A percentile compares a stretch with the other conserved stretches of the same genome.
These are phyloP conservation scores for Tricholaema leucomelas DNA, from an alignment of 2,113 vertebrate species.

Conservation along the genomic window DNA sequence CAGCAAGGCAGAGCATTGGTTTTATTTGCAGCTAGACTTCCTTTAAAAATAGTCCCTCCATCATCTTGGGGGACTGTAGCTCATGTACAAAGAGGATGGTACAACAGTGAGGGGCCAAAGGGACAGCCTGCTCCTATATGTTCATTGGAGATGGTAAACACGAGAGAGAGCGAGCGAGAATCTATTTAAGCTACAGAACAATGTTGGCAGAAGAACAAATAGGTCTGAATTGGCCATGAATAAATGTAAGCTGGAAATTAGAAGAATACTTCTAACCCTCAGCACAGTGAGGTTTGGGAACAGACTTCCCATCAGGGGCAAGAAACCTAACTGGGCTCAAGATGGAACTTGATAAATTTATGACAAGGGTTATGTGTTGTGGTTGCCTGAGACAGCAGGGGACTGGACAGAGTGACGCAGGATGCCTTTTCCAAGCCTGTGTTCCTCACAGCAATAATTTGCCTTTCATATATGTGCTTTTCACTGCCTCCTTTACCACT, in stretches of 20 bases:
- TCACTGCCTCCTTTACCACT: not conserved
- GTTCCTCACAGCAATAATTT: conserved; percentile 49
- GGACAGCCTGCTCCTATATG: conserved; percentile 53
- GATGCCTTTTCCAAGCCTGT: conserved; percentile 32
- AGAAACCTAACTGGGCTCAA: conserved; percentile 44
- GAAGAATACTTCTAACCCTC: conserved; percentile 65
- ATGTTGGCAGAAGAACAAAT: conserved; percentile 71
- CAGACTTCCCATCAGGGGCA: conserved; percentile 23
- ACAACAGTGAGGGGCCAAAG: conserved; percentile 13
- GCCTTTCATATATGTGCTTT: conserved; percentile 36
- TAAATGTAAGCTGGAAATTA: conserved; percentile 61
- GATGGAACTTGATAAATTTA: conserved; percentile 63
- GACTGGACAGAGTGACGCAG: conserved; percentile 59
- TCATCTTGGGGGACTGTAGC: not conserved
- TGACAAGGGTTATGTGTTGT: conserved; percentile 57
- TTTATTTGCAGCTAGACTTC: not conserved
- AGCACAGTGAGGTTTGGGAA: conserved; percentile 52
- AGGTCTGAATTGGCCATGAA: conserved; percentile 48
- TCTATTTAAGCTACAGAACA: conserved; percentile 66
- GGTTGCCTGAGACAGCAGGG: conserved; percentile 61
- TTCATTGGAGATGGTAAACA: conserved; percentile 54
- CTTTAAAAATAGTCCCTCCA: not conserved
- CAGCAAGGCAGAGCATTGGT: not conserved
- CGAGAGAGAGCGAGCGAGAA: conserved; percentile 1
- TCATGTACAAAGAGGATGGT: not conserved